Evolutionary conservation across 2,888 invertebrate genomes (phyloP).

Genomic region (Heliconius aoede): DNA sequence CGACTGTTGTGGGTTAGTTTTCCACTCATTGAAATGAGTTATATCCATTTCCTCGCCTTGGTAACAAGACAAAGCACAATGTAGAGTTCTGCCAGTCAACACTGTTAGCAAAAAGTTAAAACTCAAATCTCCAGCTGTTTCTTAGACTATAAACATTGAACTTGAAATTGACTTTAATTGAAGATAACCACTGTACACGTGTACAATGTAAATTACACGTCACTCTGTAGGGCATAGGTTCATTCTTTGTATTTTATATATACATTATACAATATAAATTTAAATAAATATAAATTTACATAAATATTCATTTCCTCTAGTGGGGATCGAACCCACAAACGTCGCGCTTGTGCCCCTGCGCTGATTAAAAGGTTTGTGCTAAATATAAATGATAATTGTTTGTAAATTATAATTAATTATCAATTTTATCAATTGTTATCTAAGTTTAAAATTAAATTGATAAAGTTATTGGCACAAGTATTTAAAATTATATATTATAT

Average conservation of each 20-base stretch:
- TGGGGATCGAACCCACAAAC: too few relatives aligned
- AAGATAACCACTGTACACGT: constrained; percentile 1
- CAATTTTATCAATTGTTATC: neutral
- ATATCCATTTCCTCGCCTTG: neutral
- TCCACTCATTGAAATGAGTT: too few relatives aligned
- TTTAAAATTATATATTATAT: neutral
- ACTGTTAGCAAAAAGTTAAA: too few relatives aligned
- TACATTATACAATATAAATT: too few relatives aligned
- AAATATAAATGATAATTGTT: neutral
- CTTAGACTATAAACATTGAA: constrained; percentile 4
- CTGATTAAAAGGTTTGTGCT: neutral
- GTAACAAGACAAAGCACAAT: neutral
- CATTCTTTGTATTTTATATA: neutral
- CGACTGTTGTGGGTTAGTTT: too few relatives aligned
- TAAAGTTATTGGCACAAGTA: neutral
- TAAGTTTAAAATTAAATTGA: neutral
- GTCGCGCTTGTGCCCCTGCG: too few relatives aligned
- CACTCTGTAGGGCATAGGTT: neutral
- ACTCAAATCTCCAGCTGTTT: neutral
- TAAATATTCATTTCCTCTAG: too few relatives aligned
- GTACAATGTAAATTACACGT: neutral
- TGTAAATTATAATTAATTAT: neutral
- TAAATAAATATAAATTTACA: too few relatives aligned
- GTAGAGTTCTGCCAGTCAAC: neutral
- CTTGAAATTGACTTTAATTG: constrained; percentile 2